A percentile compares a stretch with the other conserved stretches of the same genome.
These are phyloP conservation scores for Vulpes vulpes DNA, from an alignment of 2,113 vertebrate genomes.

Conservation along the genomic window DNA sequence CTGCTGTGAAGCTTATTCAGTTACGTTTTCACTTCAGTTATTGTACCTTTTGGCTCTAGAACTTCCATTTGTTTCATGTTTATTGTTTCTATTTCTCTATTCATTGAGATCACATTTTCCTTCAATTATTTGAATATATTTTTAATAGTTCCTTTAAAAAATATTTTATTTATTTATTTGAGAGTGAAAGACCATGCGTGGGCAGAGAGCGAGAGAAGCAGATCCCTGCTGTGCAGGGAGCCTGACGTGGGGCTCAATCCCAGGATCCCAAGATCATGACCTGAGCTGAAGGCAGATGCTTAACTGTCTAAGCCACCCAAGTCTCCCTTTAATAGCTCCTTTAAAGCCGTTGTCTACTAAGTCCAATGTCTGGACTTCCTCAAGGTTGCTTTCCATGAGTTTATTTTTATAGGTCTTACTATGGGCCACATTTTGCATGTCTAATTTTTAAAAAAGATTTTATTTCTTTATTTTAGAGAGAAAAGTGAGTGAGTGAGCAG, in stretches of 20 bases:
- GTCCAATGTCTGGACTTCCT: not conserved
- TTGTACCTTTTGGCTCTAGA: not conserved
- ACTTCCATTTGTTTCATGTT: not conserved
- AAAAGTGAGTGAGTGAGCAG: no score
- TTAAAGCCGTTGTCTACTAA: not conserved
- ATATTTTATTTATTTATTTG: not conserved
- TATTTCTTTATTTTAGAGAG: no score
- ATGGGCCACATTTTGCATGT: not conserved
- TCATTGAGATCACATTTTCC: not conserved
- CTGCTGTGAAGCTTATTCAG: not conserved
- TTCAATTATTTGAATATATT: not conserved
- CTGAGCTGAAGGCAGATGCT: not conserved
- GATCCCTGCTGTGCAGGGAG: not conserved
- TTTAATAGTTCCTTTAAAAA: not conserved
- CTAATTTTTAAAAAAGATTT: not conserved
- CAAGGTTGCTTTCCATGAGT: not conserved
- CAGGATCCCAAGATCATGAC: not conserved
- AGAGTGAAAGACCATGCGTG: not conserved
- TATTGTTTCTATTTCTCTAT: not conserved
- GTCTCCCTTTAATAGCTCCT: not conserved
- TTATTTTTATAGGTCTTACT: not conserved
- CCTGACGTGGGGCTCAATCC: not conserved
- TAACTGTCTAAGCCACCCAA: no score
- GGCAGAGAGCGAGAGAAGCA: not conserved
- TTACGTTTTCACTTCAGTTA: not conserved